Conservation (phyloP, 2,797 vertebrate species). For the Aulostomus chinensis region DNA sequence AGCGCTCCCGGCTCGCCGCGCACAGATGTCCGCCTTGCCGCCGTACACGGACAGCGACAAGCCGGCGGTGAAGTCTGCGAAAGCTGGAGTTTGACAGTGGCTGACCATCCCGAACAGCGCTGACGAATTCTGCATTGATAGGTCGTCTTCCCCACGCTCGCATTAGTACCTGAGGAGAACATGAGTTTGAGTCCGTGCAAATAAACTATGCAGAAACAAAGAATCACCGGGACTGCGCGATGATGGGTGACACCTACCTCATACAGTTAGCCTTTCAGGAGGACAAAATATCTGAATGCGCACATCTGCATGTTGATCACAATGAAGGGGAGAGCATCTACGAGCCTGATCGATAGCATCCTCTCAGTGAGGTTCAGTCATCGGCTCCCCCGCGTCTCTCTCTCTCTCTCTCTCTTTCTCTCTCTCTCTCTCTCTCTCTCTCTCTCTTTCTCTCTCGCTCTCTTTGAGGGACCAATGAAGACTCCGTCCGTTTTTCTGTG, state of each 20-base stretch:
- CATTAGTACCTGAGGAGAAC: slow-evolving; percentile 27
- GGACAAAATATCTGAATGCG: slow-evolving; percentile 22
- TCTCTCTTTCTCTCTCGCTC: slow-evolving; percentile 18
- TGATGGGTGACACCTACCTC: slow-evolving; percentile 61
- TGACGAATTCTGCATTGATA: slow-evolving; percentile 76
- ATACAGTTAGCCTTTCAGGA: slow-evolving; percentile 29
- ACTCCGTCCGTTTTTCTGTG: slow-evolving; percentile 44
- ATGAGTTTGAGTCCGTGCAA: neutral
- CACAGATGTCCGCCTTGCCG: slow-evolving; percentile 73
- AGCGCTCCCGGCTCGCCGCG: slow-evolving; percentile 59
- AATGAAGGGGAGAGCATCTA: slow-evolving; percentile 41
- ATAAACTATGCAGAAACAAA: neutral
- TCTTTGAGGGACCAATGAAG: slow-evolving; percentile 71
- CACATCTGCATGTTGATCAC: slow-evolving; percentile 55
- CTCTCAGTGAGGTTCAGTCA: slow-evolving; percentile 64
- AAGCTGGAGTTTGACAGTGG: slow-evolving; percentile 74
- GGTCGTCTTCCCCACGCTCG: slow-evolving; percentile 55
- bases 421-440: slow-evolving; percentile 9
- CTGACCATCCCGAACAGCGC: slow-evolving; percentile 81
- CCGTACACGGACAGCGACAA: slow-evolving; percentile 76
- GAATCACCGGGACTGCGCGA: no score
- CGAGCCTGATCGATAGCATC: slow-evolving; percentile 66
- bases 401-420: slow-evolving; percentile 1
- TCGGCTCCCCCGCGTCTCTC: slow-evolving; percentile 64
- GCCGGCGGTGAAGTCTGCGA: slow-evolving; percentile 75